These are phyloP conservation scores for Oryzias melastigma DNA, from an alignment of 2,113 vertebrate genomes.

Conservation along the genomic window DNA sequence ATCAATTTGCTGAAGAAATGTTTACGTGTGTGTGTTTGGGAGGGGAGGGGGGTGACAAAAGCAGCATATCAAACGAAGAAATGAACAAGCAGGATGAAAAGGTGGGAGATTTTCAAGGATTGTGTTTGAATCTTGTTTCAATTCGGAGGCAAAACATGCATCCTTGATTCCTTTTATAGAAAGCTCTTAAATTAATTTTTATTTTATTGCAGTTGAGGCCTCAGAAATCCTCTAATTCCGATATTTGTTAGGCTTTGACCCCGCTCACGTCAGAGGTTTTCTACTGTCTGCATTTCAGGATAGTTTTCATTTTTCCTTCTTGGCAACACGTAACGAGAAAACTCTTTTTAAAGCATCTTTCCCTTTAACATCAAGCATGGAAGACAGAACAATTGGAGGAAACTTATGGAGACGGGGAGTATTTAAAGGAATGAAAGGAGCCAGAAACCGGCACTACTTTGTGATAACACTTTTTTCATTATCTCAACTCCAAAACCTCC, in stretches of 20 bases:
- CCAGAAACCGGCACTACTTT: conserved; percentile 69
- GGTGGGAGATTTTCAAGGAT: conserved; percentile 61
- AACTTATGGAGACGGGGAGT: conserved; percentile 73
- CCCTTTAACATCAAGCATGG: conserved; percentile 66
- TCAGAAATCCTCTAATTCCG: conserved; percentile 49
- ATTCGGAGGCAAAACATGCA: conserved; percentile 68
- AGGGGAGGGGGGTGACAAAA: conserved; percentile 52
- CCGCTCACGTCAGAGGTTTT: conserved; percentile 46
- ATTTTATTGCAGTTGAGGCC: conserved; percentile 51
- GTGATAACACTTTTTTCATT: conserved; percentile 62
- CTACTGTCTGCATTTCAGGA: conserved; percentile 48
- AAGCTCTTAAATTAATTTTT: too few species aligned
- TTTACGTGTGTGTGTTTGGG: conserved; percentile 31
- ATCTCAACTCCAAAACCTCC: conserved; percentile 61
- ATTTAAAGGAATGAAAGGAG: conserved; percentile 72
- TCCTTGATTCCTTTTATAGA: too few species aligned
- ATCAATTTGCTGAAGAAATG: conserved; percentile 80
- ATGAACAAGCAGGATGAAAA: conserved; percentile 66
- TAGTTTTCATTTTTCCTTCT: conserved; percentile 68
- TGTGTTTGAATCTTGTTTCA: conserved; percentile 65
- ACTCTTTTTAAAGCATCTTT: conserved; percentile 69
- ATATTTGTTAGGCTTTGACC: conserved; percentile 60
- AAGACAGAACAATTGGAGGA: conserved; percentile 82
- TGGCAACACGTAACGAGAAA: conserved; percentile 52
- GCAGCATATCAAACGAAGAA: conserved; percentile 60